Evolutionary conservation across 2,888 invertebrate species (phyloP).

Genomic region (Eledone cirrhosa): DNA sequence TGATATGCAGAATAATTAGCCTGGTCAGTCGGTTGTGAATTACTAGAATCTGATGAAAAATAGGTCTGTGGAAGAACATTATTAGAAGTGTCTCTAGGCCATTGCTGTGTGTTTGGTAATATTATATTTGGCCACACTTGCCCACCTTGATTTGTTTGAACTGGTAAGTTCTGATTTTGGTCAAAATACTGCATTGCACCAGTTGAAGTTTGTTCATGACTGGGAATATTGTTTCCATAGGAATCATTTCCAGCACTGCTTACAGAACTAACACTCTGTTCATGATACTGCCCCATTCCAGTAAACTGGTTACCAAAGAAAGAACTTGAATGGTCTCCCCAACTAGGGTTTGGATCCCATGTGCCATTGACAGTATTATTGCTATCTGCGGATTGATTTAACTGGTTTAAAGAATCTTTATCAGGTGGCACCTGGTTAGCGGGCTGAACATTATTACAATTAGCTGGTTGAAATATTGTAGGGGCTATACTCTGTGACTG

Average conservation of each 20-base stretch:
- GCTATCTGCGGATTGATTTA: background rate
- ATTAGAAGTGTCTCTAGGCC: too few relatives aligned
- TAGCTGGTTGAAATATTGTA: background rate
- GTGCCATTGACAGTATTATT: slow-evolving; percentile 17
- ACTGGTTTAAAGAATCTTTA: slow-evolving; percentile 10
- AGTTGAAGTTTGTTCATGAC: too few relatives aligned
- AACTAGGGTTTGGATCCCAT: background rate
- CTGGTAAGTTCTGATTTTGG: slow-evolving; percentile 20
- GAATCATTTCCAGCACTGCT: background rate
- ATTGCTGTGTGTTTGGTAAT: too few relatives aligned
- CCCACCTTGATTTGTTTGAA: background rate
- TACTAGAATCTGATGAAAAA: too few relatives aligned
- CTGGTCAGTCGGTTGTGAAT: too few relatives aligned
- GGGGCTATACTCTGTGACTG: background rate
- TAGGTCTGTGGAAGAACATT: too few relatives aligned
- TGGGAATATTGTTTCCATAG: background rate
- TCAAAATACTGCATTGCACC: slow-evolving; percentile 16
- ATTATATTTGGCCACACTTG: too few relatives aligned
- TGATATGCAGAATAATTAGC: too few relatives aligned
- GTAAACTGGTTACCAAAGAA: background rate
- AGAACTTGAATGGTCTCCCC: slow-evolving; percentile 17
- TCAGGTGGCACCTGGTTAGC: slow-evolving; percentile 18
- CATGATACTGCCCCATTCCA: too few relatives aligned
- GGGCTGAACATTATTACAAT: slow-evolving; percentile 9
- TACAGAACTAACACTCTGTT: background rate